Evolutionary conservation across 2,797 vertebrate genomes (phyloP), one percentile per base, ranked within the genome.

Genomic region (Toxotes lorentzi): DNA sequence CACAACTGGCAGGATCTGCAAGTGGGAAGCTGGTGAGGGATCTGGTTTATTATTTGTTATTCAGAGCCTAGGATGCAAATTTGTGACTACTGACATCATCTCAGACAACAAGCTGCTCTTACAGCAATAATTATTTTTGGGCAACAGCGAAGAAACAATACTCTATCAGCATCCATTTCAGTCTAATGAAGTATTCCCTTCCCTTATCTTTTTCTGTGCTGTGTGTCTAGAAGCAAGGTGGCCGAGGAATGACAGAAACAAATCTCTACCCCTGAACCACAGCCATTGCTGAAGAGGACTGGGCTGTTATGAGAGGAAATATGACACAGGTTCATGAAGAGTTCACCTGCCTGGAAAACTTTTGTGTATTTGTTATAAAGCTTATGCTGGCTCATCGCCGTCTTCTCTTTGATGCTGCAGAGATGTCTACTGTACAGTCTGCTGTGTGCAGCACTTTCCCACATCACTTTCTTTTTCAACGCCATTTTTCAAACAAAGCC

Each of bases 321-420:
- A 59, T 50, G 81, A 87, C 7, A 77, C 84, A 59, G 23, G 85
- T 86, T 88, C 84, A 80, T 8, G 7, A 14, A 58, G 67, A 83
- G 87, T 85, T 88, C 63, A 65, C 76, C 87, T 74, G 58, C 53
- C 30, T 72, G 35, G 14, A 70, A 77, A 82, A 35, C 38, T 8
- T 62, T 43, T 64, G 66, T 45, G 53, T 66, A 68, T 60, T 71
- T 73, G 43, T 53, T 72, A 45, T 40, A 35, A 14, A 30, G 66
- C 27, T 67, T 41, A 40, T 43, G 53, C 24, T 54, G 56, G 23
- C 48, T 72, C 50, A 68, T 71, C 63, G 14, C 23, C 13, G 4
- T 69, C 56, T 62, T 17, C 13, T n/a, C 21, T 64, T 24, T 64
- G 45, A 66, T 59, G 34, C 38, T 12, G 23, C 24, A 3, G 8